Evolutionary conservation across 2,113 vertebrate genomes (phyloP).

Genomic region (Perccottus glenii): DNA sequence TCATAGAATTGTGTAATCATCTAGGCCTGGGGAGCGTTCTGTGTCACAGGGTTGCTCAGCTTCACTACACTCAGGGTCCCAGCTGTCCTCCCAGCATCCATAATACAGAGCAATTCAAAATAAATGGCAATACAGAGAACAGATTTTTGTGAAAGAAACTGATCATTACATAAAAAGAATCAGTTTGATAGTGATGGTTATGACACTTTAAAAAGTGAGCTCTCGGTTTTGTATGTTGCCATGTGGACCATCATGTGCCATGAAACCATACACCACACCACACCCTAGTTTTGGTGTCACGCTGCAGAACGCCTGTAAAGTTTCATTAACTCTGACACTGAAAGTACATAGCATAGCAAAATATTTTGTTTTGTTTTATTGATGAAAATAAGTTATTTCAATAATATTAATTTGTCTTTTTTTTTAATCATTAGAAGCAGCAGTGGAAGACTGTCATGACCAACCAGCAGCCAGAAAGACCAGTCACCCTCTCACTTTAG

Average conservation of each 20-base stretch:
- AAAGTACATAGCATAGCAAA: conserved; percentile 27
- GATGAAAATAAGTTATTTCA: not conserved
- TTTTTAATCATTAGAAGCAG: conserved; percentile 39
- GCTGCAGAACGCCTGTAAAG: conserved; percentile 25
- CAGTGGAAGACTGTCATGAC: conserved; percentile 64
- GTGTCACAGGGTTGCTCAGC: conserved; percentile 29
- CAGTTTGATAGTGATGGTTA: conserved; percentile 32
- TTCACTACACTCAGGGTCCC: conserved; percentile 17
- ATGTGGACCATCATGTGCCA: conserved; percentile 4
- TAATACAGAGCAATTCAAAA: conserved; percentile 11
- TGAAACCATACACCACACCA: conserved; percentile 50
- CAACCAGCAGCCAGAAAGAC: conserved; percentile 34
- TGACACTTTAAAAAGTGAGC: conserved; percentile 23
- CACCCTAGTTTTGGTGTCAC: conserved; percentile 39
- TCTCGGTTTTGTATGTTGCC: conserved; percentile 22
- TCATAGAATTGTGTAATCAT: conserved; percentile 56
- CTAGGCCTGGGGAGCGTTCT: conserved; percentile 28
- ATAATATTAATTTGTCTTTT: conserved; percentile 4
- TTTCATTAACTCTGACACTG: conserved; percentile 33
- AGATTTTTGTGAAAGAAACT: conserved; percentile 14
- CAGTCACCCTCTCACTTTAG: conserved; percentile 18
- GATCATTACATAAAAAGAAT: conserved; percentile 33
- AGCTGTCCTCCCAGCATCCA: conserved; percentile 41
- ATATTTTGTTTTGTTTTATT: not conserved
- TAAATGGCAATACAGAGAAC: conserved; percentile 4